phyloP scores from a whole-genome alignment of 53 echinoderm and acorn worm genomes.

The Echinarachnius parma region DNA sequence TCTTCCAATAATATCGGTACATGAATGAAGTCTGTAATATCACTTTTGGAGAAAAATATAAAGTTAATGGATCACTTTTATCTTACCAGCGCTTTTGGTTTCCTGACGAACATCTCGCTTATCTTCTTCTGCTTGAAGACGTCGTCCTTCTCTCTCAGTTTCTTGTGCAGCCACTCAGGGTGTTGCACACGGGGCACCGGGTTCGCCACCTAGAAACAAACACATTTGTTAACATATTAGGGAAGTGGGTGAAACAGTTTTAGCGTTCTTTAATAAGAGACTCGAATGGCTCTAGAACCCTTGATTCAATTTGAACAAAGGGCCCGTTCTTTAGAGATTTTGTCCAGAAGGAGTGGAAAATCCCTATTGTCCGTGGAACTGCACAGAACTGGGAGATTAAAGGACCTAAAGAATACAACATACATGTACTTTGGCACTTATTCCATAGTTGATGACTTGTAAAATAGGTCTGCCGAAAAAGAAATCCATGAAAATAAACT shows the following conservation, averaged over 20 bases:
- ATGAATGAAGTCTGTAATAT: too few relatives aligned
- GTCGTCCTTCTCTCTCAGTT: slow-evolving; percentile 94
- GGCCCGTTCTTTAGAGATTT: background rate
- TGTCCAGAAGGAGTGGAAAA: background rate
- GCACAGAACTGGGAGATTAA: too few relatives aligned
- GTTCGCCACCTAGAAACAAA: slow-evolving; percentile 67
- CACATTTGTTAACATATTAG: too few relatives aligned
- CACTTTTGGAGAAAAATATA: background rate
- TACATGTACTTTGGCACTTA: too few relatives aligned
- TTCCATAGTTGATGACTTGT: too few relatives aligned
- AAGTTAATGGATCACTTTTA: background rate
- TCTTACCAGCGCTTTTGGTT: slow-evolving; percentile 45
- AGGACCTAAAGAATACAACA: too few relatives aligned
- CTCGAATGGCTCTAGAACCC: background rate
- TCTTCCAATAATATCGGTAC: too few relatives aligned
- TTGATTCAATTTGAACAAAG: background rate
- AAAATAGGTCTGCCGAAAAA: too few relatives aligned
- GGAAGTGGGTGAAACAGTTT: background rate
- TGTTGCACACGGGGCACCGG: slow-evolving; percentile 92
- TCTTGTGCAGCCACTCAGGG: slow-evolving; percentile 99
- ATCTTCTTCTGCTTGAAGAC: slow-evolving; percentile 98
- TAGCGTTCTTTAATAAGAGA: background rate
- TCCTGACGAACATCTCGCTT: slow-evolving; percentile 86
- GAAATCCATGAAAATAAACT: too few relatives aligned
- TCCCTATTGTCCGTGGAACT: background rate